phyloP scores from a whole-genome alignment of 2,888 invertebrate species.

The Drosophila quinaria region DNA sequence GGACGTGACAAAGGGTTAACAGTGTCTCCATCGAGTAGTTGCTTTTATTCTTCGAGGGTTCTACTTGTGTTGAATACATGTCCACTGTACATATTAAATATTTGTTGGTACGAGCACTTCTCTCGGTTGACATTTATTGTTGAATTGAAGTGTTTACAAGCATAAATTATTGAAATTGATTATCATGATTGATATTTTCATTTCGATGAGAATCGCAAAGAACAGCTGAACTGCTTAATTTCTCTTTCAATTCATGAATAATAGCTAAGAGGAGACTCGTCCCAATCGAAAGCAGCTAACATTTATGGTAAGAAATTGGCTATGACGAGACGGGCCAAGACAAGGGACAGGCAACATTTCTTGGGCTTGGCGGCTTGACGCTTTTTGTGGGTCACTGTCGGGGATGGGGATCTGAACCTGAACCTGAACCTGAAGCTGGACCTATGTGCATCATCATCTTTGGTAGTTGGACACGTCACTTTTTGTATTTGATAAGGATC shows the following conservation, averaged over 20 bases:
- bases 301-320: conserved; percentile 53
- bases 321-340: conserved; percentile 30
- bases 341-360: conserved; percentile 33
- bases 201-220: conserved; percentile 3
- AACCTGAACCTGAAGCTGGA: conserved; percentile 22
- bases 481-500: conserved; percentile 79
- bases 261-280: conserved; percentile 24
- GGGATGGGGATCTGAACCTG: conserved; percentile 1
- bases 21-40: conserved; percentile 69
- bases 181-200: conserved; percentile 14
- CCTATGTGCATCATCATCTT: conserved; percentile 68
- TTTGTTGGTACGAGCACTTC: conserved; percentile 14
- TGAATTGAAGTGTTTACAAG: conserved; percentile 25
- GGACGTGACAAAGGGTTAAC: conserved; percentile 81
- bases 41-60: conserved; percentile 36
- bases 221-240: background rate
- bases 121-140: conserved; percentile 35
- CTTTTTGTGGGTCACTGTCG: conserved; percentile 68
- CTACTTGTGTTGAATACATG: conserved; percentile 7
- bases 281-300: conserved; percentile 48
- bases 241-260: conserved; percentile 20
- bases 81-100: no score
- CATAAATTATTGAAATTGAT: conserved; percentile 37
- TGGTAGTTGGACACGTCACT: conserved; percentile 74
- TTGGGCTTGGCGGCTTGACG: conserved; percentile 59